A percentile compares a stretch with the other conserved stretches of the same genome.
Conservation (phyloP, 2,113 vertebrate species). For the Caracal caracal region DNA sequence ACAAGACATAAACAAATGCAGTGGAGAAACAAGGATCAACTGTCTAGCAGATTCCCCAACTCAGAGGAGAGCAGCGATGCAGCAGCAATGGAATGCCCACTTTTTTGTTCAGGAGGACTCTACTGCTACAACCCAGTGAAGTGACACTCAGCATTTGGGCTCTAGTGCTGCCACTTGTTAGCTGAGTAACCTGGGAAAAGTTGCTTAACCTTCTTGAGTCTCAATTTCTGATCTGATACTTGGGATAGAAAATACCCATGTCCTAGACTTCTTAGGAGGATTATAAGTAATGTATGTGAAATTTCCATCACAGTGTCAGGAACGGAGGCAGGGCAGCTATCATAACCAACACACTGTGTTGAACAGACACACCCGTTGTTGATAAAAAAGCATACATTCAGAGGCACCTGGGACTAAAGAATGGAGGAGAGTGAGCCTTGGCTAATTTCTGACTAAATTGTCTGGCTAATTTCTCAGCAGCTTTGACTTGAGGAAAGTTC, state of each 20-base stretch:
- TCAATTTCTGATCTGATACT: background rate
- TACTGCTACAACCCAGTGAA: background rate
- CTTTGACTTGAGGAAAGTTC: background rate
- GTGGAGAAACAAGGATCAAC: background rate
- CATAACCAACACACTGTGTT: background rate
- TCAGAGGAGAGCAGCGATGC: background rate
- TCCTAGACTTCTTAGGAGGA: background rate
- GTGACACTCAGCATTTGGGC: background rate
- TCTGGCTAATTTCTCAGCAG: background rate
- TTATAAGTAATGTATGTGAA: background rate
- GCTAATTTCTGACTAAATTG: background rate
- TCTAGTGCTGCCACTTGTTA: background rate
- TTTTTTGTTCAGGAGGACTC: background rate
- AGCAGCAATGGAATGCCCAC: background rate
- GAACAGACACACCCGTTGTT: background rate
- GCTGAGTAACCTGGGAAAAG: background rate
- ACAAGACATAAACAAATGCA: background rate
- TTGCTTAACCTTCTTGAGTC: background rate
- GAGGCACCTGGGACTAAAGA: background rate
- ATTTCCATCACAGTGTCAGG: background rate
- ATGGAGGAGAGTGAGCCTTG: rapidly evolving
- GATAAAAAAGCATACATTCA: background rate
- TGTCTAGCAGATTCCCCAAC: background rate
- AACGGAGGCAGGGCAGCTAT: background rate
- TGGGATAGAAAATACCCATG: background rate